phyloP scores from a whole-genome alignment of 2,888 invertebrate species.

The Erannis defoliaria region DNA sequence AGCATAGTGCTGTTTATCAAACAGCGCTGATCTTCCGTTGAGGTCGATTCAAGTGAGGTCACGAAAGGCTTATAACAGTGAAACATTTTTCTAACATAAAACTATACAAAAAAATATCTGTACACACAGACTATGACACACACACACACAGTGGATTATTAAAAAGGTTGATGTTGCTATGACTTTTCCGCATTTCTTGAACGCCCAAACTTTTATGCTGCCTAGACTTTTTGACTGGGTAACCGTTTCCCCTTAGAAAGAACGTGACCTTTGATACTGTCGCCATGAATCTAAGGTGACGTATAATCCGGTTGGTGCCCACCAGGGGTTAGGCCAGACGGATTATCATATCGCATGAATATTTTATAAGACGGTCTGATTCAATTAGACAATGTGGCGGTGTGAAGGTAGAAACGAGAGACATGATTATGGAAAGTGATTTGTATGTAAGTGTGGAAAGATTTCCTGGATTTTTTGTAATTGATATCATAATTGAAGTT shows the following conservation, averaged over 20 bases:
- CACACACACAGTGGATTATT: too few species aligned
- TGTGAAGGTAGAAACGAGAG: conserved; percentile 52
- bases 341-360: conserved; percentile 84
- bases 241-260: background rate
- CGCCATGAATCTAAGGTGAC: conserved; percentile 4
- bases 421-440: conserved; percentile 56
- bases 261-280: conserved; percentile 18
- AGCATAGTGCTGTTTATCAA: too few species aligned
- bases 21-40: too few species aligned
- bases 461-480: conserved; percentile 22
- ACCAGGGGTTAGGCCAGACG: conserved; percentile 55
- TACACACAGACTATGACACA: too few species aligned
- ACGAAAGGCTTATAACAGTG: too few species aligned
- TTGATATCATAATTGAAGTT: background rate
- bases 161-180: too few species aligned
- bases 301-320: conserved; percentile 31
- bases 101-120: too few species aligned
- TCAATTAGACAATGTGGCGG: conserved; percentile 73
- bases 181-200: too few species aligned
- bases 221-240: too few species aligned
- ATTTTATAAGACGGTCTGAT: conserved; percentile 80
- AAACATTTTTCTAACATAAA: too few species aligned
- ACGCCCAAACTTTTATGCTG: too few species aligned
- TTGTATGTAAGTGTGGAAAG: conserved; percentile 43
- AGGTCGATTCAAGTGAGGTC: too few species aligned